Conservation (phyloP, 2,888 invertebrate species). For the Thymelicus sylvestris region DNA sequence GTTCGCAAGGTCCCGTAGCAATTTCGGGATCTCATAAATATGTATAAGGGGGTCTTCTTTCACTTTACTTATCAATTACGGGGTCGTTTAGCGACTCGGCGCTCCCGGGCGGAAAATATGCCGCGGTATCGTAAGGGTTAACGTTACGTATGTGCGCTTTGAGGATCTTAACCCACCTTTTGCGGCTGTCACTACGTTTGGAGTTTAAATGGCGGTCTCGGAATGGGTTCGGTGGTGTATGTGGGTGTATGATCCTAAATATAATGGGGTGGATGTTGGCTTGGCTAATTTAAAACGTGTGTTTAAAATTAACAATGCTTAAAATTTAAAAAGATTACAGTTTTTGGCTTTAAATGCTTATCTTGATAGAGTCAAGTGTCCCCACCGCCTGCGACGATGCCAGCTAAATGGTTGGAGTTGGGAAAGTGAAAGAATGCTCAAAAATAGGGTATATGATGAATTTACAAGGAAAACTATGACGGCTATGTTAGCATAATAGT, state of each 20-base stretch:
- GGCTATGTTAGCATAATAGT: no score
- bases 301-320: background rate
- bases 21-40: slow-evolving; percentile 82
- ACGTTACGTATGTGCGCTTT: slow-evolving; percentile 46
- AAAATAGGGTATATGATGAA: no score
- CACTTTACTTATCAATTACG: slow-evolving; percentile 85
- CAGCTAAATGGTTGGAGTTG: no score
- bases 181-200: slow-evolving; percentile 28
- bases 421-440: no score
- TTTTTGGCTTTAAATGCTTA: no score
- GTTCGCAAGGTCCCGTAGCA: slow-evolving; percentile 81
- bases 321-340: no score
- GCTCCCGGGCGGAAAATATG: slow-evolving; percentile 65
- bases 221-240: slow-evolving; percentile 47
- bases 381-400: no score
- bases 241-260: background rate
- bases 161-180: slow-evolving; percentile 34
- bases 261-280: background rate
- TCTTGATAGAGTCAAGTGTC: no score
- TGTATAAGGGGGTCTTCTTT: slow-evolving; percentile 83
- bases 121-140: slow-evolving; percentile 70
- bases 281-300: background rate
- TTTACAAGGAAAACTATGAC: no score
- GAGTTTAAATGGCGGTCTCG: slow-evolving; percentile 24
- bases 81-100: slow-evolving; percentile 77